These are phyloP conservation scores for Oedothorax gibbosus DNA, from an alignment of 1,140 invertebrate genomes.

Conservation along the genomic window DNA sequence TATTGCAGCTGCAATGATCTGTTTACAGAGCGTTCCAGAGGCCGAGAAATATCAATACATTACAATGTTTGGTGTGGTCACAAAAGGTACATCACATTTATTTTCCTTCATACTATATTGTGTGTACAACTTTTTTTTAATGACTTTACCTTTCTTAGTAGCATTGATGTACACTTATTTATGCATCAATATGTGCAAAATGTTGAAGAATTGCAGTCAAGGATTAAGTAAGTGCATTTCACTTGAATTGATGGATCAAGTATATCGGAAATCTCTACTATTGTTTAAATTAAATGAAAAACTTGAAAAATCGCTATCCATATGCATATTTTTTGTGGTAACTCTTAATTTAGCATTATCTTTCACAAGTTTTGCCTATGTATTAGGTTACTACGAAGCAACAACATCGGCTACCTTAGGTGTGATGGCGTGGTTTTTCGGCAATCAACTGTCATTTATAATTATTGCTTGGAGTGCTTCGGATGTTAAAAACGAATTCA, in stretches of 20 bases:
- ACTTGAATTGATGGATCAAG: neutral
- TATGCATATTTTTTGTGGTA: slow-evolving; percentile 17
- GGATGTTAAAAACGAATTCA: neutral
- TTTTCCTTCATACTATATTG: slow-evolving; percentile 10
- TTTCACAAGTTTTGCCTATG: slow-evolving; percentile 35
- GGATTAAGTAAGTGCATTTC: neutral
- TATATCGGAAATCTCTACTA: neutral
- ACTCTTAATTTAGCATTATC: slow-evolving; percentile 4
- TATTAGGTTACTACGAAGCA: slow-evolving; percentile 19
- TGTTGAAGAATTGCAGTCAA: neutral
- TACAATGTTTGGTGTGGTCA: neutral
- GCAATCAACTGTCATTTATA: slow-evolving; percentile 20
- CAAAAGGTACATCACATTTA: neutral
- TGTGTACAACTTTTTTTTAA: slow-evolving; percentile 14
- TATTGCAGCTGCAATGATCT: neutral
- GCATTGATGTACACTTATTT: slow-evolving; percentile 7
- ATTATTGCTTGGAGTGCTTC: slow-evolving; percentile 16
- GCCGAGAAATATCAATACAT: slow-evolving; percentile 13
- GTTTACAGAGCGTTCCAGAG: neutral
- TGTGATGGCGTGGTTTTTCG: neutral
- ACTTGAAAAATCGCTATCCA: slow-evolving; percentile 10
- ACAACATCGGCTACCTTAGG: neutral
- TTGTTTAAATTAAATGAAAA: slow-evolving; percentile 6
- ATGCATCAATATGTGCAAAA: neutral
- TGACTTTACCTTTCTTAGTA: slow-evolving; percentile 20